Evolutionary conservation across 2,888 invertebrate species (phyloP).

Genomic region (Unio pictorum): DNA sequence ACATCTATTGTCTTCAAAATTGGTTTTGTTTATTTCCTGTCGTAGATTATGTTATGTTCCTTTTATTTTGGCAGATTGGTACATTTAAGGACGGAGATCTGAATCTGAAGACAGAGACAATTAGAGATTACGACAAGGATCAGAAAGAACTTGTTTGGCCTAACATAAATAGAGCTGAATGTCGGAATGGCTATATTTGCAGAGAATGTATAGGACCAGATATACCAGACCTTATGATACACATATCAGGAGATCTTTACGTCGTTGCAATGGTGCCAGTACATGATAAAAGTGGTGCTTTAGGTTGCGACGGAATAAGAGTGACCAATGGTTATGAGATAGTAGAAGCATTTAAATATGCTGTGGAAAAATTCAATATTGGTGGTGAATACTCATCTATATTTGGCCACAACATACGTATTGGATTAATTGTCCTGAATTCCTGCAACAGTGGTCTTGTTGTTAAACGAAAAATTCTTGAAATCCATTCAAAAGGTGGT

Average conservation of each 20-base stretch:
- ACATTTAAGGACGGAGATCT: slow-evolving; percentile 11
- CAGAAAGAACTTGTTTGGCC: slow-evolving; percentile 7
- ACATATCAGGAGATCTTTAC: neutral
- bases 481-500: neutral
- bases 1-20: too few relatives aligned
- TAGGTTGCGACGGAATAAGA: neutral
- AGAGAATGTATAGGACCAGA: slow-evolving; percentile 16
- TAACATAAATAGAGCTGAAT: slow-evolving; percentile 16
- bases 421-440: slow-evolving; percentile 1
- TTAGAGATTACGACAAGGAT: slow-evolving; percentile 17
- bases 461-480: neutral
- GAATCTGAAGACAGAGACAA: slow-evolving; percentile 2
- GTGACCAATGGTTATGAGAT: neutral
- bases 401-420: neutral
- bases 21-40: too few relatives aligned
- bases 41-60: neutral
- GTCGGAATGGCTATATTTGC: slow-evolving; percentile 15
- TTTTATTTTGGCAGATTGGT: slow-evolving; percentile 17
- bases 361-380: neutral
- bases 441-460: neutral
- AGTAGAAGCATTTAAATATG: neutral
- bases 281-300: neutral
- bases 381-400: neutral
- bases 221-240: neutral
- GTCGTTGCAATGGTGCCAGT: neutral